phyloP scores from a whole-genome alignment of 1,140 invertebrate genomes.

The Cydia splendana region DNA sequence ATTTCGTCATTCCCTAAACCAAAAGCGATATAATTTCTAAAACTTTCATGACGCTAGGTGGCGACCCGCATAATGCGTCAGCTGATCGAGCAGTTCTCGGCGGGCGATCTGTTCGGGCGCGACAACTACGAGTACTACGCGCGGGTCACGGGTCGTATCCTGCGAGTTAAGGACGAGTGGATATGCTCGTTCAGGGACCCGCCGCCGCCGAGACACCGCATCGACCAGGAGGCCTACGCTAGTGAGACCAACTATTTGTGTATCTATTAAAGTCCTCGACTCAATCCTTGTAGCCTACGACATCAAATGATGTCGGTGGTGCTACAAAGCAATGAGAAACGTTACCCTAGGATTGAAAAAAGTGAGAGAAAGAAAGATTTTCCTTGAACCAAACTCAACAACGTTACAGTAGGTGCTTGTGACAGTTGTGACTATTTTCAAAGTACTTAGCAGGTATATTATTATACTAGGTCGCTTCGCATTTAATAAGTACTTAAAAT shows the following conservation, averaged over 20 bases:
- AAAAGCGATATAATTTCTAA: neutral
- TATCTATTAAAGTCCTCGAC: conserved; percentile 30
- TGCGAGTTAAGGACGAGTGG: conserved; percentile 96
- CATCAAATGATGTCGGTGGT: no score
- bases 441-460: no score
- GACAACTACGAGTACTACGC: conserved; percentile 99
- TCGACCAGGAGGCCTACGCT: conserved; percentile 83
- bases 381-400: no score
- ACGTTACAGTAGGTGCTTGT: no score
- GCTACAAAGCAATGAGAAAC: no score
- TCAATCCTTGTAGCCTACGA: neutral
- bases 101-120: conserved; percentile 95
- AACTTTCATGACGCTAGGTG: conserved; percentile 81
- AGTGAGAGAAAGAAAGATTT: no score
- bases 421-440: no score
- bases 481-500: neutral
- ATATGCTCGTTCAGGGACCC: conserved; percentile 96
- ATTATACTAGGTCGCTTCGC: neutral
- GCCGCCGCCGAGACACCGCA: conserved; percentile 83
- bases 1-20: neutral
- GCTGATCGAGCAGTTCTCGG: conserved; percentile 98
- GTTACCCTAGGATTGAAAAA: no score
- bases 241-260: conserved; percentile 79
- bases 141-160: conserved; percentile 93
- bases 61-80: conserved; percentile 96